Base-by-base conservation (phyloP, 1,140 invertebrate genomes). In the Nylanderia fulva region DNA sequence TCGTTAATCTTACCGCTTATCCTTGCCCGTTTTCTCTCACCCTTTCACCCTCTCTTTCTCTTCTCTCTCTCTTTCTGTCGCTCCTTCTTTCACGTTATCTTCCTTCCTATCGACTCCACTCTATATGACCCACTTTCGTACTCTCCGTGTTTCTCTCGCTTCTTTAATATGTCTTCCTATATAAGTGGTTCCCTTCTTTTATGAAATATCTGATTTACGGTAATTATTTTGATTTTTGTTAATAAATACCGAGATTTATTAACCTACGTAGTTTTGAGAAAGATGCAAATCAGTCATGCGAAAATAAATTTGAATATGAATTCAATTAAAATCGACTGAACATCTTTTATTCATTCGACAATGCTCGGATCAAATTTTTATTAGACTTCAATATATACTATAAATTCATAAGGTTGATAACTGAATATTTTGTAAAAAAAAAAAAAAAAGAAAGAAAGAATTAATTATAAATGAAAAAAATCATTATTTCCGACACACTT, bases 1-100 rank as follows among this genome's bases (percentile, higher is more conserved):
- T 85, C 82, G 63, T 56, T 85, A 75, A 80, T 82, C 84, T 85
- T 75, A 29, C 64, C 33, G 33, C 66, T 63, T 68, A 69, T 71
- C 80, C 54, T 85, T 54, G 36, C 79, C 45, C 18, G 36, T 52
- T 82, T 48, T 58, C 74, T 48, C 58, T 69, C 18, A 5, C 2
- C 13, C 56, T 36, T 13, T 45, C 29, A 11, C 18, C 13, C 5
- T 21, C 13, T 39, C 36, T 48, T 13, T 61, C 15, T 6, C 27
- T 36, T n/a, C 18, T 13, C 5, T 21, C 13, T 39, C 36, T 48
- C 9, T 61, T 15, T 6, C 27, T 36, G 21, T 80, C 56, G 13
- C 39, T 82, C 52, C 24, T 82, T 66, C 45, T 58, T 54, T 54
- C 39, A 61, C 24, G 42, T 52, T 71, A 83, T 61, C 54, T 58